Conservation (phyloP, 92 coral and sea anemone species). For the Isaurus tuberculatus region DNA sequence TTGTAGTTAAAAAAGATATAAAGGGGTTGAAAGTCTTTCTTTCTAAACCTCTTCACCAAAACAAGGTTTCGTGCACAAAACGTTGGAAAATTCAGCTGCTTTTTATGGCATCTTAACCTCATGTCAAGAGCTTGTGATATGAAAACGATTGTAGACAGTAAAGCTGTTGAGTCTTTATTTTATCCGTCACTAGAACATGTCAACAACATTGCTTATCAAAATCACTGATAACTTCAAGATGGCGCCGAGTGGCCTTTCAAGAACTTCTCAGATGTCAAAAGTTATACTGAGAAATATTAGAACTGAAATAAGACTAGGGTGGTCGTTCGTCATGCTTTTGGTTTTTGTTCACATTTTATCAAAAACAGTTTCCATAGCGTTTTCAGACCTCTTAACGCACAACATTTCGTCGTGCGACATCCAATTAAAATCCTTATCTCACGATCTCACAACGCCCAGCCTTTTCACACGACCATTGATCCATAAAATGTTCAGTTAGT, state of each 20-base stretch:
- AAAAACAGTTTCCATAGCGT: no score
- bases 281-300: neutral
- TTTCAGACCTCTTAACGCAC: no score
- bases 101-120: conserved; percentile 27
- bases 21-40: neutral
- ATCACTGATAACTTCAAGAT: conserved; percentile 35
- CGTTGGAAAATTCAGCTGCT: neutral
- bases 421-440: no score
- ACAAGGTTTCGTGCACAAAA: conserved; percentile 30
- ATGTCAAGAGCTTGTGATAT: conserved; percentile 43
- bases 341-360: neutral
- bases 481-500: no score
- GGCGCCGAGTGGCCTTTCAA: conserved; percentile 45
- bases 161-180: conserved; percentile 29
- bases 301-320: neutral
- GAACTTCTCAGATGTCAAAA: conserved; percentile 19
- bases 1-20: neutral
- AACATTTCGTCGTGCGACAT: no score
- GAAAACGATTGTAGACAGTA: conserved; percentile 38
- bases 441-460: no score
- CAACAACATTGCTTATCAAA: conserved; percentile 38
- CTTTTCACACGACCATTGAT: no score
- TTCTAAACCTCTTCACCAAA: neutral
- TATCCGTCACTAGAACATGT: conserved; percentile 40
- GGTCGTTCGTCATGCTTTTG: neutral